Evolutionary conservation across 2,888 invertebrate genomes (phyloP).

Genomic region (Tetranychus truncatus): DNA sequence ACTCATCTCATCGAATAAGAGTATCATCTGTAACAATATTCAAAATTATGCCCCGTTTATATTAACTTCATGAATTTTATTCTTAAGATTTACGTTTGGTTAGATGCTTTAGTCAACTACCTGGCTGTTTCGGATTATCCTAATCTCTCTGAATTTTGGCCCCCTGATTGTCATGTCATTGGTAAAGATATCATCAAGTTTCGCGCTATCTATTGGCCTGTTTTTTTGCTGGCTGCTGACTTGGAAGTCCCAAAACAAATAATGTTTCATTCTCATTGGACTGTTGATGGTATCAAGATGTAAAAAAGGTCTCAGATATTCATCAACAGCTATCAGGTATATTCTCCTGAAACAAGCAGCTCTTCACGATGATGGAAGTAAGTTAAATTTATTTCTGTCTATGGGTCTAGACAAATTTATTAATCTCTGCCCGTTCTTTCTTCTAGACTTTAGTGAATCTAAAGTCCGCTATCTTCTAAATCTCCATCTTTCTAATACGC

Average conservation of each 20-base stretch:
- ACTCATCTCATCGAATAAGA: constrained; percentile 50
- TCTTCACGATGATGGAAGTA: constrained; percentile 73
- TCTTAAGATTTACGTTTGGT: constrained; percentile 72
- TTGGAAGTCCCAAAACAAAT: constrained; percentile 59
- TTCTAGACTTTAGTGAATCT: constrained; percentile 60
- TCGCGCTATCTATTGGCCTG: constrained; percentile 95
- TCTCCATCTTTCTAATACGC: constrained; percentile 69
- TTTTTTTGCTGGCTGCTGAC: constrained; percentile 74
- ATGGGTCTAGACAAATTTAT: neutral
- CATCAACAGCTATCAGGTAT: constrained; percentile 62
- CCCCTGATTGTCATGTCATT: constrained; percentile 66
- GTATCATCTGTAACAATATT: too few relatives aligned
- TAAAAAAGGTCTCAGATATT: constrained; percentile 67
- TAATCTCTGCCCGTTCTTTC: constrained; percentile 13
- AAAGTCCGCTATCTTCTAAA: constrained; percentile 59
- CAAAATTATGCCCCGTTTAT: neutral
- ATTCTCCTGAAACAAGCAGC: constrained; percentile 76
- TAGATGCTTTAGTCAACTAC: constrained; percentile 89
- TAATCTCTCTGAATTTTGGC: constrained; percentile 45
- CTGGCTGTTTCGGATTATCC: constrained; percentile 70
- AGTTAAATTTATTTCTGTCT: constrained; percentile 37
- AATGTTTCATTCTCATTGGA: constrained; percentile 90
- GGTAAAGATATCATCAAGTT: constrained; percentile 96
- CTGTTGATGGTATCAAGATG: constrained; percentile 63
- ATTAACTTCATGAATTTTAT: neutral